Evolutionary conservation across 2,113 vertebrate species (phyloP).

Genomic region (Heteronetta atricapilla): DNA sequence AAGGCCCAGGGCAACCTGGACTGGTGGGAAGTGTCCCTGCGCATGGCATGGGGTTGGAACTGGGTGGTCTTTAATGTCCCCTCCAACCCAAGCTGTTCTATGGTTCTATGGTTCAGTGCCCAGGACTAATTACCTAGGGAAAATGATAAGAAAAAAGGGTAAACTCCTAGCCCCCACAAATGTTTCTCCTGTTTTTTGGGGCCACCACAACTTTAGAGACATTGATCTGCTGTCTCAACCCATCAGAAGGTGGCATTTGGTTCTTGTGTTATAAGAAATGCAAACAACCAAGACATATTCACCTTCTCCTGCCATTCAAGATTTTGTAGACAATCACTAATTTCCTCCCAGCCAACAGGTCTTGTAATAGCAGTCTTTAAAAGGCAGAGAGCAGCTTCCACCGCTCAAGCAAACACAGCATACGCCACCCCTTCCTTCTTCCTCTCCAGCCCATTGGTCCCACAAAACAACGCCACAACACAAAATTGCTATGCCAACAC

Average conservation of each 20-base stretch:
- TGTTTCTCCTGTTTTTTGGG: neutral
- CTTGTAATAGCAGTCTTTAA: neutral
- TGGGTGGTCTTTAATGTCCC: too few relatives aligned
- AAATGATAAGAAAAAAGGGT: neutral
- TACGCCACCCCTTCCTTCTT: neutral
- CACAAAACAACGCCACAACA: neutral
- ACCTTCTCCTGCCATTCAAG: neutral
- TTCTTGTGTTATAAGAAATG: neutral
- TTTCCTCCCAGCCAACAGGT: neutral
- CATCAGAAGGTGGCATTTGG: neutral
- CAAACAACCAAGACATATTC: neutral
- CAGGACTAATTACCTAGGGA: neutral
- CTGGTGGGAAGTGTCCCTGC: too few relatives aligned
- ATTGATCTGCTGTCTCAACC: neutral
- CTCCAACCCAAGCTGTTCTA: too few relatives aligned
- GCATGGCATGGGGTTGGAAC: too few relatives aligned
- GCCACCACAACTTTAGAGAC: neutral
- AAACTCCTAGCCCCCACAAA: neutral
- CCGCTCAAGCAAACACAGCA: neutral
- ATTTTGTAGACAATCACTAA: neutral
- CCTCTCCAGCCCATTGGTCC: neutral
- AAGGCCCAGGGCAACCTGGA: too few relatives aligned
- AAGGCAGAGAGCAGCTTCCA: neutral
- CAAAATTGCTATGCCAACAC: neutral
- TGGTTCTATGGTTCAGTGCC: too few relatives aligned